phyloP scores from a whole-genome alignment of 2,888 invertebrate genomes.

The Mythimna ferrago region DNA sequence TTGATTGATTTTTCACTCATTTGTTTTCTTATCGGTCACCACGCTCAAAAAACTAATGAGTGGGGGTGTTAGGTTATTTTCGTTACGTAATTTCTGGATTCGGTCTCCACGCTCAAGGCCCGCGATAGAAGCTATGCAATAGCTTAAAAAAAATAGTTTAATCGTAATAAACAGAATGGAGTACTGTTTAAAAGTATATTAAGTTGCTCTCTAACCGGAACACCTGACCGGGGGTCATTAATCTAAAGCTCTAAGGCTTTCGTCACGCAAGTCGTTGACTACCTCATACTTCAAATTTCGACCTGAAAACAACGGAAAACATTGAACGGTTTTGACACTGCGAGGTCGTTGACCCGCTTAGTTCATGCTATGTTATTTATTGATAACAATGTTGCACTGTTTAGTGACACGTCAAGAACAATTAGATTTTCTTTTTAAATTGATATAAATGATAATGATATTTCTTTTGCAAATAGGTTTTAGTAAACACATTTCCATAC shows the following conservation, averaged over 20 bases:
- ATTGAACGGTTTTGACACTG: slow-evolving; percentile 67
- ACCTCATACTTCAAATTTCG: slow-evolving; percentile 66
- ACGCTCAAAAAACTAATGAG: no score
- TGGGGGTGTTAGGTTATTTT: no score
- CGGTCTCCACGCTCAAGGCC: no score
- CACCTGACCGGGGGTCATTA: slow-evolving; percentile 66
- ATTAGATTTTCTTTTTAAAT: not conserved
- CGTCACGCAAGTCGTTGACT: slow-evolving; percentile 70
- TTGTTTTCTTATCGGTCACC: no score
- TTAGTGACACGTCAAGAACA: slow-evolving; percentile 24
- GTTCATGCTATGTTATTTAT: slow-evolving; percentile 47
- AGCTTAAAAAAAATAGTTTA: not conserved
- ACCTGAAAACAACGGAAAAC: slow-evolving; percentile 63
- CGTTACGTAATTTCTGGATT: no score
- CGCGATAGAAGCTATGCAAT: no score
- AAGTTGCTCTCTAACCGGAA: slow-evolving; percentile 56
- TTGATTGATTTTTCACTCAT: no score
- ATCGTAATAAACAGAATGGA: not conserved
- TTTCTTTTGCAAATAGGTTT: no score
- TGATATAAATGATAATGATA: no score
- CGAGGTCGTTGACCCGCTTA: slow-evolving; percentile 55
- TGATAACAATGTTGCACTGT: slow-evolving; percentile 46
- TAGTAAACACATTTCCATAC: no score
- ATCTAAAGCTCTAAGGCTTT: slow-evolving; percentile 66
- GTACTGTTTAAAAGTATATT: slow-evolving; percentile 43